Conservation (phyloP, 2,113 vertebrate species). For the Calidris pugnax region DNA sequence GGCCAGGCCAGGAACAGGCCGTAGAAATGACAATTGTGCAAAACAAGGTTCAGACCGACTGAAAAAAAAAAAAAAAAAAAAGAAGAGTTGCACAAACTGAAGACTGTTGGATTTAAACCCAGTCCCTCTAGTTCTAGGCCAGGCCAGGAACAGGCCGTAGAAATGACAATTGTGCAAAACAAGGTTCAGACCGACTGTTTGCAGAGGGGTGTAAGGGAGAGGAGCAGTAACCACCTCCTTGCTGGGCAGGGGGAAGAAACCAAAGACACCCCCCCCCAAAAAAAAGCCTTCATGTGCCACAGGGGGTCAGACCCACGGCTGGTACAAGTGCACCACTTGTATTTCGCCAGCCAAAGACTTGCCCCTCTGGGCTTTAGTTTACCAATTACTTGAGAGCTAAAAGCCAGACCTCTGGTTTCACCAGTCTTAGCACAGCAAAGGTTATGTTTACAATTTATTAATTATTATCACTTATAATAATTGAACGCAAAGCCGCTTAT, state of each 20-base stretch:
- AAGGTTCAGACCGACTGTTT: neutral
- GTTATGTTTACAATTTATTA: slow-evolving; percentile 56
- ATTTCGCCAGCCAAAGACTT: neutral
- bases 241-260: neutral
- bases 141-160: neutral
- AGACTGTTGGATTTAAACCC: neutral
- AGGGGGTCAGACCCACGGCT: neutral
- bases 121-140: neutral
- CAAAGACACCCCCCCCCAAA: neutral
- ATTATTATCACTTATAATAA: slow-evolving; percentile 57
- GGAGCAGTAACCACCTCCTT: neutral
- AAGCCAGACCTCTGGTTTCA: neutral
- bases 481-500: neutral
- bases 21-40: neutral
- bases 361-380: neutral
- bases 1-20: neutral
- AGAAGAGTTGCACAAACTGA: neutral
- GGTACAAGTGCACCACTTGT: neutral
- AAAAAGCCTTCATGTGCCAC: neutral
- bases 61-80: too few species aligned
- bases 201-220: neutral
- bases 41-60: too few species aligned
- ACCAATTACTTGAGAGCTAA: neutral
- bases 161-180: neutral
- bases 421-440: neutral